Evolutionary conservation across 2,113 vertebrate species (phyloP), one percentile per base, ranked within the genome.

Genomic region (Nansenia antarctica): DNA sequence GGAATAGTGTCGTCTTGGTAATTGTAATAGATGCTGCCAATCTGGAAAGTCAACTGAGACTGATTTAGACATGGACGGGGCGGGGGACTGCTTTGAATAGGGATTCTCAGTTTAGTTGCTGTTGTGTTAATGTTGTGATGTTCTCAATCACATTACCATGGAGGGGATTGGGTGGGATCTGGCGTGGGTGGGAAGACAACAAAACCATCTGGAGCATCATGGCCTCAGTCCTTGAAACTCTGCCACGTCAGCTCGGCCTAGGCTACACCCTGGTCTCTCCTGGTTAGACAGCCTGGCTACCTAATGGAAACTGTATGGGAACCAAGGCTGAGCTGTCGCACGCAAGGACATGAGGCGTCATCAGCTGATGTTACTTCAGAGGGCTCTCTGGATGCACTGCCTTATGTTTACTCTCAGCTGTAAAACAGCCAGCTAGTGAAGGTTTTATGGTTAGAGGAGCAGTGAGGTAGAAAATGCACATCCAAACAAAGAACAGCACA

Each of bases 171-270:
- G n/a, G 15, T n/a, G n/a, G n/a, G n/a, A n/a, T n/a, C 5, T 18
- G 45, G 5, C 34, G 11, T 35, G 34, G 34, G 34, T 35, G 34
- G 34, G 11, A 49, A 49, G 15, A 49, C 27, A 31, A 27, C 11
- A 30, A 5, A 53, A 31, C 29, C 45, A 53, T 53, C 63, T 65
- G 45, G 63, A 65, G 12, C 47, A 31, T 47, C 2, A 7, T 65
- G 45, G 53, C 18, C 29, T 35, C 63, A 53, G 32, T 18, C 1
- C 30, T 26, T 47, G 47, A 65, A 65, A 32, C 45, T 31, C 18
- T 32, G n/a, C n/a, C 24, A 53, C 29, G 45, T 52, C 62, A 65
- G 42, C 60, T 35, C 24, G 31, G 34, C 60, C 60, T 20, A 9
- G 32, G 11, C 42, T n/a, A 4, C 9, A n/a, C 63, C 12, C 58